phyloP scores from a whole-genome alignment of 2,888 invertebrate genomes.

The Dryobota labecula region DNA sequence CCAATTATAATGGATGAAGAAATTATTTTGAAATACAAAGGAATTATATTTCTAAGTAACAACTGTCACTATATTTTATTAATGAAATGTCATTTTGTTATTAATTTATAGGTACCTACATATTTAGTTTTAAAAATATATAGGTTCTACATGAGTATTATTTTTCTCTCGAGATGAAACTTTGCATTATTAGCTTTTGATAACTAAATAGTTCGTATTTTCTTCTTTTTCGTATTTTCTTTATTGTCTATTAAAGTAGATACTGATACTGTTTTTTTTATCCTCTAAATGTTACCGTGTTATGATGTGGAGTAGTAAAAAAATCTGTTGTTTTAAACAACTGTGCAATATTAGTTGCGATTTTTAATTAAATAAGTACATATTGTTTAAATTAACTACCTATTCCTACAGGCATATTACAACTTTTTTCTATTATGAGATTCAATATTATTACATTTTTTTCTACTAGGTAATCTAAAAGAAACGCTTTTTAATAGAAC shows the following conservation, averaged over 20 bases:
- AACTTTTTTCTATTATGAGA: not conserved
- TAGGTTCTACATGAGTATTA: not conserved
- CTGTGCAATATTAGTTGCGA: constrained; percentile 21
- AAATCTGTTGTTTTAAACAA: constrained; percentile 33
- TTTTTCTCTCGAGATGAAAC: constrained; percentile 6
- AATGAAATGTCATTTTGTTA: not conserved
- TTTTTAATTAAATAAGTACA: not conserved
- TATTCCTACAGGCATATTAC: not conserved
- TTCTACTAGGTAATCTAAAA: not conserved
- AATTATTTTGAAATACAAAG: not conserved
- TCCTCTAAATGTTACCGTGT: constrained; percentile 33
- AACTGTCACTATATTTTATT: not conserved
- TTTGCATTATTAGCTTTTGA: constrained; percentile 1
- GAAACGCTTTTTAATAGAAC: not conserved
- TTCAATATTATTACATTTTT: not conserved
- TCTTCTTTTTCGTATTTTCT: constrained; percentile 24
- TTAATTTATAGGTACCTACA: not conserved
- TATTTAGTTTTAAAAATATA: not conserved
- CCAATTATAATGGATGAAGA: not conserved
- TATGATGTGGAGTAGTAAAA: constrained; percentile 68
- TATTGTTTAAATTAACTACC: not conserved
- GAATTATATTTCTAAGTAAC: not conserved
- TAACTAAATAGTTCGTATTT: constrained; percentile 13
- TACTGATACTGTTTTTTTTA: constrained; percentile 33
- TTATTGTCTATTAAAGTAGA: constrained; percentile 62